Base-by-base conservation (phyloP, 2,113 vertebrate species). In the Melanerpes aurifrons region DNA sequence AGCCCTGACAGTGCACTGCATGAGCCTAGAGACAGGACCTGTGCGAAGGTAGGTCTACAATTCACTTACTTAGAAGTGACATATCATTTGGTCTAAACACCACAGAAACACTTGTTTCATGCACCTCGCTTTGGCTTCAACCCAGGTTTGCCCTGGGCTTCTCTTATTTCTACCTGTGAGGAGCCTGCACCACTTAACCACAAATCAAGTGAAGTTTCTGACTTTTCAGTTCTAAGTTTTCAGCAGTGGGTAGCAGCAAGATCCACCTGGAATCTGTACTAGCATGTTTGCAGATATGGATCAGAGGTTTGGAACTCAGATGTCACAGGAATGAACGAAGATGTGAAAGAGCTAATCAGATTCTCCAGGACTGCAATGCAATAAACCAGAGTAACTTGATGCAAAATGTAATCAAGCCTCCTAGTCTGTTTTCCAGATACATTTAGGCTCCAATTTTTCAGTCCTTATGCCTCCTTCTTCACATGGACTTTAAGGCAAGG, bases 381-480 rank as follows among this genome's bases (percentile, higher is more conserved):
- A 93, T 94, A 92, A 95, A 68, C 16, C 64, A 58, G 69, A 40
- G 40, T 43, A 89, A 95, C 81, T 90, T 59, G 87, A 95, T 89
- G 81, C 92, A 67, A 94, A 96, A 93, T 82, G 74, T 89, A 93
- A 93, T 95, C 74, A 94, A 82, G 54, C 40, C 35, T 80, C n/a
- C 74, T 24, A 79, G 74, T 90, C 89, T 79, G 78, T 70, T 93
- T 94, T 96, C 71, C 74, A 77, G 81, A 37, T 92, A 87, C 32
- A 32, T 93, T 63, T 66, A 92, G 56, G 47, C 43, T 90, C 87
- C 10, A 22, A 3, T 95, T 86, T 86, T 84, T 89, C 81, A 91
- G 73, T 47, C 31, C 31, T 87, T 89, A 31, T 82, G 77, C 86
- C 17, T 92, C 32, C 24, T 43, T 74, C 29, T 91, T 74, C 66